Conservation (phyloP, 2,888 invertebrate genomes). For the Caenorhabditis sp. region DNA sequence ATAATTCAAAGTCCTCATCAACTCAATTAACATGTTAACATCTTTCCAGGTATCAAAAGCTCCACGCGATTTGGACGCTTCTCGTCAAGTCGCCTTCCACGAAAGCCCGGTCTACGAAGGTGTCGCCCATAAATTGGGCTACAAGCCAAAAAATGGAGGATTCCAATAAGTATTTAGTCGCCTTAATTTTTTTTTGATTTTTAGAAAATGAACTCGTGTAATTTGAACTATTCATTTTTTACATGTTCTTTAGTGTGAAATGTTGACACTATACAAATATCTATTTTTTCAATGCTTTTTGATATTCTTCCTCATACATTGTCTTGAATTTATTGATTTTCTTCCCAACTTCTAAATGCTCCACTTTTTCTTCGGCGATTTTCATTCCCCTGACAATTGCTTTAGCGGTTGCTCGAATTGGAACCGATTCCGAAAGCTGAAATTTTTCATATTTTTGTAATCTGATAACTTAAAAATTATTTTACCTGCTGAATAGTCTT, state of each 20-base stretch:
- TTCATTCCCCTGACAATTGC: constrained; percentile 48
- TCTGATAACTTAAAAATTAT: background rate
- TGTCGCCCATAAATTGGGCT: constrained; percentile 64
- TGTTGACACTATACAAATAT: background rate
- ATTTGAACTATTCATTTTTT: constrained; percentile 4
- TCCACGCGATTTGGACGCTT: constrained; percentile 46
- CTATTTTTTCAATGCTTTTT: constrained; percentile 51
- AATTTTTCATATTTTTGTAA: constrained; percentile 1
- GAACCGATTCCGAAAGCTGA: constrained; percentile 43
- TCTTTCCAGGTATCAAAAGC: constrained; percentile 50
- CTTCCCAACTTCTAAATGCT: constrained; percentile 33
- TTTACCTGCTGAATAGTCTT: constrained; percentile 30
- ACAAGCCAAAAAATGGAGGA: constrained; percentile 62
- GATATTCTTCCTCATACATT: constrained; percentile 51
- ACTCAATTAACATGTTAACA: no score
- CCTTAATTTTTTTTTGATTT: constrained; percentile 1
- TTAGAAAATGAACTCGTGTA: background rate
- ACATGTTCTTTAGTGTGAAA: background rate
- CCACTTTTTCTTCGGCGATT: constrained; percentile 42
- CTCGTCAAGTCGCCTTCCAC: constrained; percentile 53
- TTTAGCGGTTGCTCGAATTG: constrained; percentile 46
- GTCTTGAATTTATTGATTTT: constrained; percentile 39
- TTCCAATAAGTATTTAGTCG: constrained; percentile 47
- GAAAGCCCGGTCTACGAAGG: constrained; percentile 63
- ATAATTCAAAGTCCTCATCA: no score